Evolutionary conservation across 2,888 invertebrate species (phyloP).

Genomic region (Pseudococcus viburni): DNA sequence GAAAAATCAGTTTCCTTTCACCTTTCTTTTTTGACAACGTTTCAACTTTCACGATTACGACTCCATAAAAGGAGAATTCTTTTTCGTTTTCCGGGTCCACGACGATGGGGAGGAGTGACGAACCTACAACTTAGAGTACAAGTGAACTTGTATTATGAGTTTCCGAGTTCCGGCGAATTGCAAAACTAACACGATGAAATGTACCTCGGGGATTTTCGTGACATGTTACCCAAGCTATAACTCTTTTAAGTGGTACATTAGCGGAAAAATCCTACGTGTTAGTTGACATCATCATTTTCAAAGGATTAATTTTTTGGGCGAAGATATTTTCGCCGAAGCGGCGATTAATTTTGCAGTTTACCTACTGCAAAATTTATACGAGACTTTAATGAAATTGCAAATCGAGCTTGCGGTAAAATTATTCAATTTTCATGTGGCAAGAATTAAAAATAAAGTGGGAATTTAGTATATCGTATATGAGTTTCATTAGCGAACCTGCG

Average conservation of each 20-base stretch:
- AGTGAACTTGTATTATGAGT: background rate
- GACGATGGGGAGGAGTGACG: too few relatives aligned
- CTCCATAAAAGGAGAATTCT: background rate
- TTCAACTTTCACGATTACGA: slow-evolving; percentile 7
- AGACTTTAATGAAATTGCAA: background rate
- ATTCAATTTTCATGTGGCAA: background rate
- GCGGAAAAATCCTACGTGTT: slow-evolving; percentile 33
- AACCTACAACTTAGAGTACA: background rate
- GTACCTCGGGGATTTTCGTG: slow-evolving; percentile 37
- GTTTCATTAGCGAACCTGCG: background rate
- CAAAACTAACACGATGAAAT: slow-evolving; percentile 28
- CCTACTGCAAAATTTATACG: background rate
- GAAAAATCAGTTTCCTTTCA: slow-evolving; percentile 6
- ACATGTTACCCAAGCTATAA: slow-evolving; percentile 15
- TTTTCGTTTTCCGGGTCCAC: background rate
- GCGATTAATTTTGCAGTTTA: slow-evolving; percentile 17
- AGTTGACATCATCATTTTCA: slow-evolving; percentile 40
- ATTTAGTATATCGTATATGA: background rate
- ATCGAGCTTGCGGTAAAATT: background rate
- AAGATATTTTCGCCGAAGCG: background rate
- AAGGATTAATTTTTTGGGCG: background rate
- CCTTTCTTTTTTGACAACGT: slow-evolving; percentile 18
- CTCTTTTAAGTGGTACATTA: slow-evolving; percentile 2
- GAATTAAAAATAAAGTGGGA: background rate
- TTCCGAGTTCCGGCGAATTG: background rate